phyloP scores from a whole-genome alignment of 2,797 vertebrate species.

The Sebastes glaucus region DNA sequence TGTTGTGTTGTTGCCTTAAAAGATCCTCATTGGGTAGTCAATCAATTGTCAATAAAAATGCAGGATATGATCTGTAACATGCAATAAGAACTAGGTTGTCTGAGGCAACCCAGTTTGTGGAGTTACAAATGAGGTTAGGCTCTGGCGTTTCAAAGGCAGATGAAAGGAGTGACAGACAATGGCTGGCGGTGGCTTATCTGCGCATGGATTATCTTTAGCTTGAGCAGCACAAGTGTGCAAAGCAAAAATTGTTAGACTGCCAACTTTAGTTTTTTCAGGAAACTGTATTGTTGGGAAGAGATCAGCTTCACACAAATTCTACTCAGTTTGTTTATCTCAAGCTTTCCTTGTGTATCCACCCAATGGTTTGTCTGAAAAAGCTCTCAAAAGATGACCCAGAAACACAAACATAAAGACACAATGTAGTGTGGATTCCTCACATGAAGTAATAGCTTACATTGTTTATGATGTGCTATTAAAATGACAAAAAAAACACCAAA shows the following conservation, averaged over 20 bases:
- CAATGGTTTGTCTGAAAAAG: conserved; percentile 9
- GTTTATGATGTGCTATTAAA: neutral
- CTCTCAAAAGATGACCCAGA: conserved; percentile 4
- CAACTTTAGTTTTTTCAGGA: conserved; percentile 47
- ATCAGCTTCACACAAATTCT: conserved; percentile 21
- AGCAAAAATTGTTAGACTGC: conserved; percentile 19
- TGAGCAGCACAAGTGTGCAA: neutral
- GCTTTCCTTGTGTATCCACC: conserved; percentile 21
- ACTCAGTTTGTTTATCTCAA: conserved; percentile 37
- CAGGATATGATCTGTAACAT: neutral
- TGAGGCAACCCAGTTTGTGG: neutral
- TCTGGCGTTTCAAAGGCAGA: neutral
- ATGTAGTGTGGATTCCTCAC: neutral
- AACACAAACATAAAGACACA: neutral
- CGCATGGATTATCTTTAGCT: conserved; percentile 38
- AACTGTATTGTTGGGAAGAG: conserved; percentile 30
- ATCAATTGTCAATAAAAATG: neutral
- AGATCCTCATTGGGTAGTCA: neutral
- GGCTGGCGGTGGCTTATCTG: conserved; percentile 18
- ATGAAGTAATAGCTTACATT: neutral
- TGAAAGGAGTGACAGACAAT: conserved; percentile 33
- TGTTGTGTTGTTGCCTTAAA: neutral
- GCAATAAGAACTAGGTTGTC: neutral
- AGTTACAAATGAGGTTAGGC: neutral
- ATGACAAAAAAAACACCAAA: conserved; percentile 24